Evolutionary conservation across 2,113 vertebrate genomes (phyloP), one percentile per base, ranked within the genome.

Genomic region (Picathartes gymnocephalus): DNA sequence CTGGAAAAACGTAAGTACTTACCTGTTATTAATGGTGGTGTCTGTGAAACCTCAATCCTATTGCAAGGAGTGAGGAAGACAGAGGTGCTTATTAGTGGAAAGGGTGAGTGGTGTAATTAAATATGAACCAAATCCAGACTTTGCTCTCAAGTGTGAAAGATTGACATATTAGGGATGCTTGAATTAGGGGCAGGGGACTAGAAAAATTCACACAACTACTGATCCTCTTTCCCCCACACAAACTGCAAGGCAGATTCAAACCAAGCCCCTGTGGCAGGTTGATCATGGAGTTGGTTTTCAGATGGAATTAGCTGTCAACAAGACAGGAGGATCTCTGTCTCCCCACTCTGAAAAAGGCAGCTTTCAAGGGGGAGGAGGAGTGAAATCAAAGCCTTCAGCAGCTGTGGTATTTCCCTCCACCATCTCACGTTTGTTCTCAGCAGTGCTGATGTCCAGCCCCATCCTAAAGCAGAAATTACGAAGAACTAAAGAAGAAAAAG

Each of bases 121-220:
- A 62, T 31, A 25, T 42, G 27, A 81, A 62, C 28, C 72, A 78
- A 65, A 80, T 16, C 17, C 40, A 71, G 51, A 3, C 28, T 10
- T 39, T 62, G 11, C 7, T 72, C 39, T 54, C 22, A 61, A 66
- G 15, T 62, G 40, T 45, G 23, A 33, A n/a, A 79, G 35, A 15
- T 0, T 82, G 58, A 44, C 33, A 76, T 83, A 28, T 4, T 33
- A 37, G 61, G 23, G 51, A 40, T 0, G 0, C 23, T 35, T 72
- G 28, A 90, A 42, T 39, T 33, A 28, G 20, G 28, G 37, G 8
- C 24, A 51, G 7, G 9, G 30, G 5, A 42, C 40, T 65, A 70
- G 39, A 66, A 92, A 53, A 73, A 73, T 33, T 69, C n/a, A 19
- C 10, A 3, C 10, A 48, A 16, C 22, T 53, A 10, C 58, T 35